Evolutionary conservation across 35 echinoderm and acorn worm genomes (phyloP).

Genomic region (Ptychodera flava): DNA sequence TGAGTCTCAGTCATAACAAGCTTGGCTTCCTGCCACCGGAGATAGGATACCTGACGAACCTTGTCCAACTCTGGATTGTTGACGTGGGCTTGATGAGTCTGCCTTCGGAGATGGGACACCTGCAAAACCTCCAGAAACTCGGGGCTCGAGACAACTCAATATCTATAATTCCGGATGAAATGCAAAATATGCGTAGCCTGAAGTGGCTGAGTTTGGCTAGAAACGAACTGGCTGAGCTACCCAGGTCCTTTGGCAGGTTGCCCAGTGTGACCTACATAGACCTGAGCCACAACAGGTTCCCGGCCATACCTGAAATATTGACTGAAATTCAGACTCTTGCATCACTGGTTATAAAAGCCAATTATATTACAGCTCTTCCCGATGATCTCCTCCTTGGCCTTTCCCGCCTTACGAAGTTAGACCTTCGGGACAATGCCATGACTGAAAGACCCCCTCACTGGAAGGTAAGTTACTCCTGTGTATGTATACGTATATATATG

Average conservation of each 20-base stretch:
- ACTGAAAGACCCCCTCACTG: slow-evolving; percentile 78
- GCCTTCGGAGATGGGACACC: slow-evolving; percentile 66
- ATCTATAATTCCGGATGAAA: slow-evolving; percentile 47
- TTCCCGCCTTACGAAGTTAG: slow-evolving; percentile 66
- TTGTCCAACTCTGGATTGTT: slow-evolving; percentile 75
- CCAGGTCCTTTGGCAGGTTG: slow-evolving; percentile 56
- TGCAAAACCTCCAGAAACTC: slow-evolving; percentile 59
- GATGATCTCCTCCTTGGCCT: slow-evolving; percentile 80
- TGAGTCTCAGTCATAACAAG: slow-evolving; percentile 85
- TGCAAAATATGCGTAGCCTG: slow-evolving; percentile 44
- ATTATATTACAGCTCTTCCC: slow-evolving; percentile 54
- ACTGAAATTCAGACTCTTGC: slow-evolving; percentile 46
- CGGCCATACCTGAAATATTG: slow-evolving; percentile 24
- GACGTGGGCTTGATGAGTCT: slow-evolving; percentile 46
- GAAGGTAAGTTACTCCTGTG: slow-evolving; percentile 46
- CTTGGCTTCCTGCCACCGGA: slow-evolving; percentile 72
- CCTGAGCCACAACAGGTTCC: slow-evolving; percentile 66
- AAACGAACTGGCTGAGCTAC: slow-evolving; percentile 45
- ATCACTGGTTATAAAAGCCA: slow-evolving; percentile 56
- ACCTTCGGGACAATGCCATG: slow-evolving; percentile 81
- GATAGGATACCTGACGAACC: slow-evolving; percentile 77
- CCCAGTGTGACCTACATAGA: slow-evolving; percentile 60
- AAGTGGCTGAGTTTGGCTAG: slow-evolving; percentile 72
- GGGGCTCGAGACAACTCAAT: slow-evolving; percentile 77
- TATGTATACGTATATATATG: neutral